Percentiles rank a stretch among this genome's conserved stretches.
These are phyloP conservation scores for Chaitophorus viminalis DNA, from an alignment of 2,888 invertebrate genomes.

Conservation along the genomic window DNA sequence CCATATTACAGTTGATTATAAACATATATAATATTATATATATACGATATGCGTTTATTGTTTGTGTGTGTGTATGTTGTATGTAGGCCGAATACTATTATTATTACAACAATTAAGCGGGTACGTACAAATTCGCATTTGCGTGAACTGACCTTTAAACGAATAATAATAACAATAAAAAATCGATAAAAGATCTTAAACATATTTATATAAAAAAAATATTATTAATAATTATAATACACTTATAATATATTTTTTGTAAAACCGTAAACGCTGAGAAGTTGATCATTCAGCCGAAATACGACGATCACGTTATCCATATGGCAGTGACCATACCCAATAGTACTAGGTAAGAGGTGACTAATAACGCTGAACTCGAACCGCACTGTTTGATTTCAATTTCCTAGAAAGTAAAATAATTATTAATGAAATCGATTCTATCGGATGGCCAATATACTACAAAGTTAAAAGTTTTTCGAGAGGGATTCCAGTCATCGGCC, in stretches of 20 bases:
- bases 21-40: too few species aligned
- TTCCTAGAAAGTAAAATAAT: constrained; percentile 69
- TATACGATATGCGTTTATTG: background rate
- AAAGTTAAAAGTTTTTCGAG: too few species aligned
- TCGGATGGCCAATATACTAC: too few species aligned
- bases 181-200: constrained; percentile 9
- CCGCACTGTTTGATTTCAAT: constrained; percentile 76
- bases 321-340: constrained; percentile 35
- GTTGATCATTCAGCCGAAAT: constrained; percentile 39
- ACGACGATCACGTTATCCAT: constrained; percentile 60
- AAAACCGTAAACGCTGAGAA: constrained; percentile 29
- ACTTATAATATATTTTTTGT: constrained; percentile 27
- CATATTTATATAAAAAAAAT: constrained; percentile 7
- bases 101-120: constrained; percentile 24
- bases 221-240: constrained; percentile 30
- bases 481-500: too few species aligned
- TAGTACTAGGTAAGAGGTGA: constrained; percentile 63
- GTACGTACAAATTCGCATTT: background rate
- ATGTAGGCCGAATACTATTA: constrained; percentile 16
- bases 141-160: constrained; percentile 6
- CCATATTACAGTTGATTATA: too few species aligned
- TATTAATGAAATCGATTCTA: too few species aligned
- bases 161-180: constrained; percentile 26
- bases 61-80: background rate
- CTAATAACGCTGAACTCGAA: constrained; percentile 67